Evolutionary conservation across 37 sponge, comb jelly and placozoan genomes (phyloP).

Genomic region (Chondrilla cf. caribensis): DNA sequence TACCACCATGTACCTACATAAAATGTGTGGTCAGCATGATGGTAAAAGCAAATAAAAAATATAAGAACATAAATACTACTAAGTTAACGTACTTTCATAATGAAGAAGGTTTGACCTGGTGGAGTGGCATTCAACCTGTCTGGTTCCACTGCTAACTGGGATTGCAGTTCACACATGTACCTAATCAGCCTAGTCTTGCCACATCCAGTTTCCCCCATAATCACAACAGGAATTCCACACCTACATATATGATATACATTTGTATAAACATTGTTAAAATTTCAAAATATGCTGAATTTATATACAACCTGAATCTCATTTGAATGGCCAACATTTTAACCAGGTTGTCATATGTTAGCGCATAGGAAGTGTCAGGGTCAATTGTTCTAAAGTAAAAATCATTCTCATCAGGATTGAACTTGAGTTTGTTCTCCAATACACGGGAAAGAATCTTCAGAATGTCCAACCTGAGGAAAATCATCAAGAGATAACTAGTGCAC

Average conservation of each 20-base stretch:
- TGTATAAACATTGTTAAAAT: neutral
- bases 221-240: constrained; percentile 89
- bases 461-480: neutral
- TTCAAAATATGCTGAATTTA: neutral
- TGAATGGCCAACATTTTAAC: constrained; percentile 87
- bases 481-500: too few species aligned
- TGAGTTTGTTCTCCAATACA: neutral
- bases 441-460: neutral
- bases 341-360: constrained; percentile 74
- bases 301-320: constrained; percentile 78
- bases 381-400: neutral
- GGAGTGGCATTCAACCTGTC: too few species aligned
- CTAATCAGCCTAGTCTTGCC: constrained; percentile 93
- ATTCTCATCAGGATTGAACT: neutral
- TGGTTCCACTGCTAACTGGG: too few species aligned
- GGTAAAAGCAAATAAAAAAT: neutral
- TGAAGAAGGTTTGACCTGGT: neutral
- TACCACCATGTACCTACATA: constrained; percentile 84
- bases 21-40: neutral
- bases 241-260: constrained; percentile 40
- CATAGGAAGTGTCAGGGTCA: constrained; percentile 79
- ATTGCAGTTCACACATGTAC: constrained; percentile 86
- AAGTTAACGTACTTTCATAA: neutral
- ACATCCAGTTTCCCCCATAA: constrained; percentile 99
- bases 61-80: neutral